Evolutionary conservation across 2,797 vertebrate species (phyloP), one percentile per base, ranked within the genome.

Genomic region (Parauchenoglanis punctatus): DNA sequence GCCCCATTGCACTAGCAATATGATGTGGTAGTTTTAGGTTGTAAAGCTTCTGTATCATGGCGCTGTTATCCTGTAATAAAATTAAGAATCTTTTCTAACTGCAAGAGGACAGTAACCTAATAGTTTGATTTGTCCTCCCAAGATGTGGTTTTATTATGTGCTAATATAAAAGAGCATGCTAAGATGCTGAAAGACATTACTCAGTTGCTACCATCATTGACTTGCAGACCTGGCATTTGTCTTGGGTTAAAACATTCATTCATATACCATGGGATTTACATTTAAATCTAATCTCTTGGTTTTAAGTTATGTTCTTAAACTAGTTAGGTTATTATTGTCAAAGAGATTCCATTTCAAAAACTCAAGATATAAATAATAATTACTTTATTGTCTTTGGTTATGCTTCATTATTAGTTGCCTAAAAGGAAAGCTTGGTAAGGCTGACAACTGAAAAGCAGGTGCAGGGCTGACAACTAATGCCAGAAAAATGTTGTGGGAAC

Each of bases 401-500:
- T 31, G 49, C 35, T 58, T 17, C 5, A 12, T 31, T 58, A 31
- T 56, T 59, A 35, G 20, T 35, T 6, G 5, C 2, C 54, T 82
- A 52, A 6, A 83, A 49, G 54, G n/a, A 54, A 54, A 76, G 49
- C 13, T 73, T 49, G 6, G 46, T 67, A 70, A 68, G 13, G 65
- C 20, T 86, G 75, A 80, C 85, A 86, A 46, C 75, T 61, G 54
- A 72, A 78, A 61, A 80, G 63, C 83, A 88, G 87, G 83, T 88
- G 83, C 44, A 52, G 46, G 23, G 59, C 63, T 61, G 81, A 46
- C 31, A 28, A 31, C 31, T 15, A n/a, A 28, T 23, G 6, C 67
- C 81, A 80, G 17, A 65, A 70, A 75, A 63, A 61, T 88, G 86
- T 84, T 87, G 63, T 88, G 87, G 52, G 73, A 87, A 78, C 73